phyloP scores from a whole-genome alignment of 2,113 vertebrate species.

The Daphoenositta chrysoptera region DNA sequence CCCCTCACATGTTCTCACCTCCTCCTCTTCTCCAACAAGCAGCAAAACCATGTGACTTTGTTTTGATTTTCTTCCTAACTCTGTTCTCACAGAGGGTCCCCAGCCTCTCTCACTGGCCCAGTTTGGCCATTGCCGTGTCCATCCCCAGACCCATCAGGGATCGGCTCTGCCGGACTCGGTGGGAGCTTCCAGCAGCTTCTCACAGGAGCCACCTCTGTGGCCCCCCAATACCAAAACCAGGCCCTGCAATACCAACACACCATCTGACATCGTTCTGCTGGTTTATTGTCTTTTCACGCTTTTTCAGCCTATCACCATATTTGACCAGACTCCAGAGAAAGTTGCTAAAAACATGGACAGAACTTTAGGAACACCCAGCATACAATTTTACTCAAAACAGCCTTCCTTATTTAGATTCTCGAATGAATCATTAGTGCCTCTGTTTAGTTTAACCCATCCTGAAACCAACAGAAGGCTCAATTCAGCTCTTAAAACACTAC shows the following conservation, averaged over 20 bases:
- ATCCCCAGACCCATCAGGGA: neutral
- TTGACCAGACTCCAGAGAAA: neutral
- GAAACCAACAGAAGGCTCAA: neutral
- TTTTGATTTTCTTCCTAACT: neutral
- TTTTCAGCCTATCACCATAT: neutral
- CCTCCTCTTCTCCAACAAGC: neutral
- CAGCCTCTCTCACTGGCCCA: rapidly evolving
- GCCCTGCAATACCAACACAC: neutral
- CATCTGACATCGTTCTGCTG: neutral
- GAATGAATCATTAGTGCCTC: neutral
- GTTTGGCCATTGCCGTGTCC: neutral
- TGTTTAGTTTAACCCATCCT: neutral
- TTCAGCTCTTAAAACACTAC: neutral
- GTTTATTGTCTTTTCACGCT: neutral
- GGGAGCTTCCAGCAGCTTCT: neutral
- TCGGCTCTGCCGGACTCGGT: neutral
- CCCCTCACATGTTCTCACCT: neutral
- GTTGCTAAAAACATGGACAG: neutral
- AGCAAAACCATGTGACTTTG: neutral
- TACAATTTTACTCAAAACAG: neutral
- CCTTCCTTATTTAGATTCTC: neutral
- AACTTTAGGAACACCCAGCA: neutral
- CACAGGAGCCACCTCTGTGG: neutral
- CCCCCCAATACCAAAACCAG: neutral
- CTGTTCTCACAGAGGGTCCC: neutral